Evolutionary conservation across 2,113 vertebrate genomes (phyloP).

Genomic region (Felis catus): DNA sequence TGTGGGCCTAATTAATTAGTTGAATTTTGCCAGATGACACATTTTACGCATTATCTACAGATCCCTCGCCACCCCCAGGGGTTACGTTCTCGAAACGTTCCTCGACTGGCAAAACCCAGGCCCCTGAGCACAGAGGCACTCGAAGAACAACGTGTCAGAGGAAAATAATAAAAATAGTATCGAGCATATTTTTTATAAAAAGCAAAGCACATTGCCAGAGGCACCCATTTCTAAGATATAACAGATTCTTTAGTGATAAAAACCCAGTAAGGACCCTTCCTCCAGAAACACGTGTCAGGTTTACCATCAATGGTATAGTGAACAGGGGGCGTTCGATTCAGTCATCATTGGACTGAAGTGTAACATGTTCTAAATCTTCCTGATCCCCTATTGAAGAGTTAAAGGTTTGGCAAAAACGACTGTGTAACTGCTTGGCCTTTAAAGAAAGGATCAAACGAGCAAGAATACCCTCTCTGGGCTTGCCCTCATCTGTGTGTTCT

Average conservation of each 20-base stretch:
- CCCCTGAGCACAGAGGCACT: neutral
- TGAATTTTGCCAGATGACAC: neutral
- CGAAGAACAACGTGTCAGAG: neutral
- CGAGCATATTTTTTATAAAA: neutral
- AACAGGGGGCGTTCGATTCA: neutral
- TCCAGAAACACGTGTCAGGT: accelerated
- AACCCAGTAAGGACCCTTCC: neutral
- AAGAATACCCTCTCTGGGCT: neutral
- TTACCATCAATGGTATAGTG: accelerated
- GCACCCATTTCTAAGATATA: neutral
- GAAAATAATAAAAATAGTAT: neutral
- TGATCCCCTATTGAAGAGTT: neutral
- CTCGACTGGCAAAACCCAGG: neutral
- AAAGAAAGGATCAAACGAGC: neutral
- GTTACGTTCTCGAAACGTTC: neutral
- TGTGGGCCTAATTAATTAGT: neutral
- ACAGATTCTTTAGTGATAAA: neutral
- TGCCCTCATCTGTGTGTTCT: neutral
- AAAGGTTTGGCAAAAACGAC: neutral
- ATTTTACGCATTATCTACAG: neutral
- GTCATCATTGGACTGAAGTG: neutral
- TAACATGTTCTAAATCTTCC: neutral
- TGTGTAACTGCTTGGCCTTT: neutral
- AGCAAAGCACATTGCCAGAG: neutral
- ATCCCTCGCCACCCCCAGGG: too few relatives aligned